phyloP scores from a whole-genome alignment of 2,797 vertebrate species.

The Scyliorhinus canicula region DNA sequence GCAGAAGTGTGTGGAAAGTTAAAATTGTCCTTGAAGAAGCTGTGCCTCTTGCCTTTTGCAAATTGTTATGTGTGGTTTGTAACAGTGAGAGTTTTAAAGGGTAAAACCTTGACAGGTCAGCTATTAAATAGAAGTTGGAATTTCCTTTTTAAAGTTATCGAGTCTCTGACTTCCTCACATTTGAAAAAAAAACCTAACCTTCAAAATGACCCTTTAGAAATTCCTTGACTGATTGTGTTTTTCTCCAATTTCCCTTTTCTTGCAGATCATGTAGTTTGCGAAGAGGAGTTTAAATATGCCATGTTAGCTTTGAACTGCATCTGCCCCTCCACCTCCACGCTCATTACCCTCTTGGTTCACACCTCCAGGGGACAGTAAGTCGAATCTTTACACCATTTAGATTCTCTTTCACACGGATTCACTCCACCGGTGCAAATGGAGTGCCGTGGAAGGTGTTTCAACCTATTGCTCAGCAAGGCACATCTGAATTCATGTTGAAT shows the following conservation, averaged over 20 bases:
- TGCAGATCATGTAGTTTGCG: conserved; percentile 86
- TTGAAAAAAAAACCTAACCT: neutral
- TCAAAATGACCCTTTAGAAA: neutral
- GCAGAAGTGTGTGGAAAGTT: neutral
- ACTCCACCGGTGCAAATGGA: neutral
- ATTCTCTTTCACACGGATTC: conserved; percentile 25
- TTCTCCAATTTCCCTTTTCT: conserved; percentile 6
- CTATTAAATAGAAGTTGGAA: neutral
- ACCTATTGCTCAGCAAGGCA: neutral
- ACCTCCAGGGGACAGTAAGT: conserved; percentile 87
- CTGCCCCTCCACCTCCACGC: conserved; percentile 85
- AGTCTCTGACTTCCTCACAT: too few species aligned
- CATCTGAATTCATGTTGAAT: neutral
- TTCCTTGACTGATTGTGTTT: neutral
- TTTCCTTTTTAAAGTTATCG: neutral
- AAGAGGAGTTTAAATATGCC: conserved; percentile 88
- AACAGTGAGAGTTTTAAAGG: neutral
- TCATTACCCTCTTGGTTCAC: conserved; percentile 86
- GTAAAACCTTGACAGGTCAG: neutral
- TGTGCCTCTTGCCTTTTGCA: neutral
- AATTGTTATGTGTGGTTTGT: neutral
- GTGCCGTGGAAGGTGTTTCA: conserved; percentile 1
- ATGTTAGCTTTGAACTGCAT: conserved; percentile 87
- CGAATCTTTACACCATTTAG: neutral
- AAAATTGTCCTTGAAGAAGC: neutral